Base-by-base conservation (phyloP, 2,888 invertebrate species). In the Drosophila atripex region DNA sequence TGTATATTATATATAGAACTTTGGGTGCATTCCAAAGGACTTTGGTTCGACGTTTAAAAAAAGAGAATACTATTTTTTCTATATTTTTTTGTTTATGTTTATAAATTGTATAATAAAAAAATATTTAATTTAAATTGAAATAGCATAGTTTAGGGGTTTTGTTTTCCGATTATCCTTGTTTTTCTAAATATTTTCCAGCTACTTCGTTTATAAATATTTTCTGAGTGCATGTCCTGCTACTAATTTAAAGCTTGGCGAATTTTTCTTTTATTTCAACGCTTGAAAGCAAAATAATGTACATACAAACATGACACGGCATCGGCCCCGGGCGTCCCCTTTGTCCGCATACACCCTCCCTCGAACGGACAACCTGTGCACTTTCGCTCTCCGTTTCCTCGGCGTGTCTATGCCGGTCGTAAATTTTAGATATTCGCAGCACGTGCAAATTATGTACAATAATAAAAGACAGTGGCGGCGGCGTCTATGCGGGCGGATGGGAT, bases 371-470 rank as follows among this genome's bases (percentile, higher is more conserved):
- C 80, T 83, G 75, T 76, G 86, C 86, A 80, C 82, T 83, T 86
- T 82, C 86, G 68, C 73, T 73, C 58, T 75, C 65, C 21, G 43
- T 18, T 43, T 11, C 11, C 18, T 2, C 5, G 57, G 57, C 46
- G 71, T 77, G 49, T 71, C 57, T 71, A 64, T 63, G 60, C 55
- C 49, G 73, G 66, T 77, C 79, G 79, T 82, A 86, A 82, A 86
- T 82, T 87, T 88, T 82, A 83, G 76, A 84, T 80, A 88, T 88
- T 88, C 87, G 74, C 71, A 80, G 82, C 88, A 88, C 87, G 87
- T 88, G 86, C 88, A 83, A 79, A 88, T 84, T 83, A 84, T 86
- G 88, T 87, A 85, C 85, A 79, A 85, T 72, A 84, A 74, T 77
- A 80, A 63, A 52, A 71, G 35, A n/a, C 35, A 35, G 35, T 35